Evolutionary conservation across 2,797 vertebrate species (phyloP).

Genomic region (Sebastes alutus): DNA sequence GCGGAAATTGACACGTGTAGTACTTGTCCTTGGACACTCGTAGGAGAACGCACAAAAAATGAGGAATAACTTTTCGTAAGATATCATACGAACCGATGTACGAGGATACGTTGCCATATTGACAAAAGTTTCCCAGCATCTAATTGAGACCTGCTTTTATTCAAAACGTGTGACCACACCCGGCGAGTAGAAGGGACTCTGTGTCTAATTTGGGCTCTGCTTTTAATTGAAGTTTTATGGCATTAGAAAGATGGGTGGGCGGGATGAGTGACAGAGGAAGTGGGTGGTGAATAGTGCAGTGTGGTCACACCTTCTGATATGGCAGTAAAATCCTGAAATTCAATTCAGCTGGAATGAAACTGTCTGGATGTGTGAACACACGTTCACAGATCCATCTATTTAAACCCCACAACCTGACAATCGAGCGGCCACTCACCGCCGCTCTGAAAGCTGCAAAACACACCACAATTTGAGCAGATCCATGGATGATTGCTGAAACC

Average conservation of each 20-base stretch:
- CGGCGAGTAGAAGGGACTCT: background rate
- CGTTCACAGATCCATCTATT: background rate
- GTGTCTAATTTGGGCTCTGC: too few relatives aligned
- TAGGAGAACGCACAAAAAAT: too few relatives aligned
- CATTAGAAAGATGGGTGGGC: background rate
- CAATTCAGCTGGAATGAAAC: background rate
- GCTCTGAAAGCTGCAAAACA: background rate
- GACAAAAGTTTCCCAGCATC: too few relatives aligned
- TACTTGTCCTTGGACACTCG: too few relatives aligned
- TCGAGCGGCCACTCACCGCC: background rate
- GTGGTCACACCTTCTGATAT: background rate
- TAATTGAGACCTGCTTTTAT: too few relatives aligned
- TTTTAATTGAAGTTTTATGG: too few relatives aligned
- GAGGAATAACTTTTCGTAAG: too few relatives aligned
- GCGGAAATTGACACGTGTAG: too few relatives aligned
- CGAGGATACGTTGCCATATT: too few relatives aligned
- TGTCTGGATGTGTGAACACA: background rate
- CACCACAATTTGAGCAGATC: background rate
- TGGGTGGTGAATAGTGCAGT: background rate
- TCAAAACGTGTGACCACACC: too few relatives aligned
- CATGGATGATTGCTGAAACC: background rate
- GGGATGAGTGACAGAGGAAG: background rate
- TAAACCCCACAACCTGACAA: background rate
- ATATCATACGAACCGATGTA: too few relatives aligned
- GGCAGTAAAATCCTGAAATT: background rate